Conservation (phyloP, 2,113 vertebrate genomes). For the Egretta garzetta region DNA sequence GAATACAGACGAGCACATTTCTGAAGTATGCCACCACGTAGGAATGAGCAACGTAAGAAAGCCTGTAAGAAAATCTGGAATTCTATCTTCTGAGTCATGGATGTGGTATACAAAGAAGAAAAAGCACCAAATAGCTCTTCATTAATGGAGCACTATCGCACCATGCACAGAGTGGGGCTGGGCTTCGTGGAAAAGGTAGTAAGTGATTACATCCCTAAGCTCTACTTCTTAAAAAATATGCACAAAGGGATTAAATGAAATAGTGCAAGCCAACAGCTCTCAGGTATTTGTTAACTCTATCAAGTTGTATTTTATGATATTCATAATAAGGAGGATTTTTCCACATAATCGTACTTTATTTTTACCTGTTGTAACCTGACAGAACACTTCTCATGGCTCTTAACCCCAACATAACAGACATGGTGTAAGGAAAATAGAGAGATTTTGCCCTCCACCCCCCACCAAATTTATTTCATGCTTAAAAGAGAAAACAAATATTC, state of each 20-base stretch:
- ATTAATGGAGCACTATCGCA: rapidly evolving
- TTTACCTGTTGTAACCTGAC: neutral
- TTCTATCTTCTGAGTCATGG: neutral
- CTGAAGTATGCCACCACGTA: neutral
- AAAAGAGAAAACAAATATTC: neutral
- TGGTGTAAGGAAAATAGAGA: neutral
- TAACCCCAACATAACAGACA: neutral
- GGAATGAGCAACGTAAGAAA: neutral
- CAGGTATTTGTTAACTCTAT: neutral
- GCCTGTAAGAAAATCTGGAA: neutral
- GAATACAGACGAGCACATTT: neutral
- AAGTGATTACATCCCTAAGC: neutral
- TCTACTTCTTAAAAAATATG: neutral
- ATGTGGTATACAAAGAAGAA: neutral
- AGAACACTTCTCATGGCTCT: neutral
- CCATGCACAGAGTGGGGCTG: neutral
- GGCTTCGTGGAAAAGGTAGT: neutral
- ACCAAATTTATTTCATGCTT: neutral
- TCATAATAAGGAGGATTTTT: neutral
- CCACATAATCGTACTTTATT: neutral
- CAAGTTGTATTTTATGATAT: neutral
- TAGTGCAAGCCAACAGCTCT: neutral
- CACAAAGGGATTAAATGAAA: neutral
- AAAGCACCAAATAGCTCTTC: neutral
- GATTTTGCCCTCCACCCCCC: rapidly evolving